Conservation (phyloP, 92 coral and sea anemone species). For the Umimayanthus kanabou region DNA sequence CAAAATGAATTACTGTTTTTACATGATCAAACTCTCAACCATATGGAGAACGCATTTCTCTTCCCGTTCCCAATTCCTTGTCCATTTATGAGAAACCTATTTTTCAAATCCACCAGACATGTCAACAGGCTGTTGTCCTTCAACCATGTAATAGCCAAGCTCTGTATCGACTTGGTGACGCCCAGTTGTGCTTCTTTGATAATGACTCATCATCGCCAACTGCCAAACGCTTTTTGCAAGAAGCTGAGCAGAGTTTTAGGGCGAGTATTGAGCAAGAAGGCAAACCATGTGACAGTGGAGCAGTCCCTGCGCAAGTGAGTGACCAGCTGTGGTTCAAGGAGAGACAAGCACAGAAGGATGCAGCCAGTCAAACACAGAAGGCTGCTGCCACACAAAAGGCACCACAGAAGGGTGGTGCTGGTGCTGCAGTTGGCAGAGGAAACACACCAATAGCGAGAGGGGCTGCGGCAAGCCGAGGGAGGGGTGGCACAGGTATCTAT, state of each 20-base stretch:
- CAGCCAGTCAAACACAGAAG: conserved; percentile 55
- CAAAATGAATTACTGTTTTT: too few species aligned
- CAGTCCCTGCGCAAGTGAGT: conserved; percentile 63
- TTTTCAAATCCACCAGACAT: conserved; percentile 63
- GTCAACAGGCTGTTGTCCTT: conserved; percentile 89
- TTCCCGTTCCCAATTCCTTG: too few species aligned
- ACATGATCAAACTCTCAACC: too few species aligned
- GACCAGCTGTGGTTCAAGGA: conserved; percentile 93
- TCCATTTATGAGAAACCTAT: neutral
- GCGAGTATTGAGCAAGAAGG: conserved; percentile 88
- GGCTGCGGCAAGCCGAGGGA: conserved; percentile 49
- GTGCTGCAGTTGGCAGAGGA: conserved; percentile 43
- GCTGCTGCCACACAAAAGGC: conserved; percentile 38
- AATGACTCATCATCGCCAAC: conserved; percentile 63
- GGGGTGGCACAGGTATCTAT: conserved; percentile 43
- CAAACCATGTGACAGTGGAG: conserved; percentile 67
- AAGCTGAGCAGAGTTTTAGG: conserved; percentile 86
- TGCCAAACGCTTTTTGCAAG: conserved; percentile 64
- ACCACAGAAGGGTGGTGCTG: conserved; percentile 50
- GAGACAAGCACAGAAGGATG: conserved; percentile 53
- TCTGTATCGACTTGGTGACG: conserved; percentile 86
- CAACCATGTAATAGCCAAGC: conserved; percentile 91
- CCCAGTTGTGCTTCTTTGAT: conserved; percentile 88
- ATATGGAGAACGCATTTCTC: too few species aligned
- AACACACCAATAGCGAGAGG: conserved; percentile 45